phyloP scores from a whole-genome alignment of 1,140 invertebrate species.

The Brachionus sp. region DNA sequence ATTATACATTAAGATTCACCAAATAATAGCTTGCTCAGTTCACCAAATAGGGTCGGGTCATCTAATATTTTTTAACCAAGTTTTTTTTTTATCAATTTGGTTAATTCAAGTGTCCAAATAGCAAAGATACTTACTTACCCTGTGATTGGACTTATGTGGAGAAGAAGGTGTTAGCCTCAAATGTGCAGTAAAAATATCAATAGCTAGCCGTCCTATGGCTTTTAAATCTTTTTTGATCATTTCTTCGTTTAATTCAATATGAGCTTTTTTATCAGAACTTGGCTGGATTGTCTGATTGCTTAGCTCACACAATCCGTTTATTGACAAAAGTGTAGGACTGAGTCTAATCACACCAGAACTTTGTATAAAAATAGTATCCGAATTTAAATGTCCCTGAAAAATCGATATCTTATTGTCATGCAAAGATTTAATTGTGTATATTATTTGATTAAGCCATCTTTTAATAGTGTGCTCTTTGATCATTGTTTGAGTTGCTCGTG shows the following conservation, averaged over 20 bases:
- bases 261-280: background rate
- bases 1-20: no score
- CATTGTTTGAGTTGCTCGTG: background rate
- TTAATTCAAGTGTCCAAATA: no score
- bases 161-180: background rate
- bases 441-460: conserved; percentile 39
- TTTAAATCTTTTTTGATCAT: conserved; percentile 11
- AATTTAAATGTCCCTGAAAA: conserved; percentile 39
- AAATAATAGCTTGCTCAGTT: no score
- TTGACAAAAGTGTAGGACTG: background rate
- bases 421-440: background rate
- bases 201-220: conserved; percentile 2
- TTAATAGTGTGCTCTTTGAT: conserved; percentile 28
- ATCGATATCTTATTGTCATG: conserved; percentile 32
- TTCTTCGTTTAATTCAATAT: background rate
- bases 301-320: conserved; percentile 31
- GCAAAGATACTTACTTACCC: background rate
- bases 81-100: no score
- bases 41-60: no score
- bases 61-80: no score
- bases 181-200: conserved; percentile 27
- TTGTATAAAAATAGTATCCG: conserved; percentile 30
- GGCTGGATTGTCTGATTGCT: background rate
- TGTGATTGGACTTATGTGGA: background rate
- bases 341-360: conserved; percentile 36